Evolutionary conservation across 2,113 vertebrate species (phyloP), one percentile per base, ranked within the genome.

Genomic region (Cyprinodon variegatus): DNA sequence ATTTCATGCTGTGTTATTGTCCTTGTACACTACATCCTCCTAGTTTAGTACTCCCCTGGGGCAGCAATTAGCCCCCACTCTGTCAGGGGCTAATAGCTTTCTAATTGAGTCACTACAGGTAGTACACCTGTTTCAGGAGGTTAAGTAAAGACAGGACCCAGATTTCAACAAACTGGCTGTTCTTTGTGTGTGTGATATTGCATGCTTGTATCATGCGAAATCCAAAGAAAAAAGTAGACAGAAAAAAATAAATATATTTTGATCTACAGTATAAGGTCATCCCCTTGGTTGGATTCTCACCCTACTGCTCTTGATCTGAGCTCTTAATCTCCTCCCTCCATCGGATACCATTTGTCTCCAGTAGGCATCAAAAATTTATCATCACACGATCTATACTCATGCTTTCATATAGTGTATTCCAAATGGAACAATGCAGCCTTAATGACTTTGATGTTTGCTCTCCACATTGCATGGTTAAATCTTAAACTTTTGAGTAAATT

Each of bases 81-180:
- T 83, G 76, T 86, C 80, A 83, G 79, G 69, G 64, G 79, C 83
- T 91, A 93, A 94, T 93, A 79, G 88, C 77, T 92, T 93, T 91
- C 83, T 92, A 93, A 94, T 93, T 87, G 84, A 78, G 87, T 91
- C 88, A 86, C 91, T 76, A 83, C 89, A 91, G 91, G 92, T 93
- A 85, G 87, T 79, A 65, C 89, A 90, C 88, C 88, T 91, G 90
- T 88, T 88, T 69, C 60, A 76, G 72, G 77, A 86, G 81, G 83
- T 84, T 86, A 85, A 87, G 81, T 10, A 22, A 68, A 37, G 81
- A 71, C 13, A 66, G 65, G 70, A 65, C 70, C 66, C 62, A 67
- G 13, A 62, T 50, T 29, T 72, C 68, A 36, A 17, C 65, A 68
- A 65, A 46, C 46, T 71, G 40, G 22, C 48, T 38, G 38, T 62